phyloP scores from a whole-genome alignment of 2,797 vertebrate species.

The Sebastes cheni region DNA sequence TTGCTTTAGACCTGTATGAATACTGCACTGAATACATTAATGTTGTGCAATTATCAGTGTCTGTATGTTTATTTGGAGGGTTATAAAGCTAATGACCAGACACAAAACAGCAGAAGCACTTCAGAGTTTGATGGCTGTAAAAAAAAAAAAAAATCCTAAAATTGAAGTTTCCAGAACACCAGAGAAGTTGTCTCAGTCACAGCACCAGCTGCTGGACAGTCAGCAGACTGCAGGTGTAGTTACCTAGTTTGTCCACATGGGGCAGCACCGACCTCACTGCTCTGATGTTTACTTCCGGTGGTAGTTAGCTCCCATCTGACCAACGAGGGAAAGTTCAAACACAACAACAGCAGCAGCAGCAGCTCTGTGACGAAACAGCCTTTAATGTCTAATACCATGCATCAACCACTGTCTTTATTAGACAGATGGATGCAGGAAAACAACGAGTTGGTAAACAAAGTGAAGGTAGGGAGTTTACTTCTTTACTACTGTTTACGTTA shows the following conservation, averaged over 20 bases:
- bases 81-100: not conserved
- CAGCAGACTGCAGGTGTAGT: not conserved
- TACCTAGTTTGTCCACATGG: slow-evolving; percentile 8
- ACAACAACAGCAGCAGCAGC: accelerated
- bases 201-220: slow-evolving; percentile 46
- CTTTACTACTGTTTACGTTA: not conserved
- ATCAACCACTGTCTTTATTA: slow-evolving; percentile 12
- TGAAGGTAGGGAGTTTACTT: slow-evolving; percentile 51
- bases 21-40: not conserved
- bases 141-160: not conserved
- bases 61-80: not conserved
- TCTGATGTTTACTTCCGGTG: slow-evolving; percentile 50
- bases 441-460: slow-evolving; percentile 65
- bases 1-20: slow-evolving; percentile 13
- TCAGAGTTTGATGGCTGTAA: not conserved
- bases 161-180: slow-evolving; percentile 57
- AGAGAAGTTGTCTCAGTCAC: not conserved
- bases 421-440: slow-evolving; percentile 69
- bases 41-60: not conserved
- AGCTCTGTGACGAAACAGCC: not conserved
- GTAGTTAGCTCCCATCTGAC: not conserved
- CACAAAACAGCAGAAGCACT: not conserved
- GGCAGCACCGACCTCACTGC: slow-evolving; percentile 32
- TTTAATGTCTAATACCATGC: slow-evolving; percentile 5
- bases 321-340: slow-evolving; percentile 68